These are phyloP conservation scores for Crossoptilon crossoptilon DNA, from an alignment of 2,797 vertebrate species.

Conservation along the genomic window DNA sequence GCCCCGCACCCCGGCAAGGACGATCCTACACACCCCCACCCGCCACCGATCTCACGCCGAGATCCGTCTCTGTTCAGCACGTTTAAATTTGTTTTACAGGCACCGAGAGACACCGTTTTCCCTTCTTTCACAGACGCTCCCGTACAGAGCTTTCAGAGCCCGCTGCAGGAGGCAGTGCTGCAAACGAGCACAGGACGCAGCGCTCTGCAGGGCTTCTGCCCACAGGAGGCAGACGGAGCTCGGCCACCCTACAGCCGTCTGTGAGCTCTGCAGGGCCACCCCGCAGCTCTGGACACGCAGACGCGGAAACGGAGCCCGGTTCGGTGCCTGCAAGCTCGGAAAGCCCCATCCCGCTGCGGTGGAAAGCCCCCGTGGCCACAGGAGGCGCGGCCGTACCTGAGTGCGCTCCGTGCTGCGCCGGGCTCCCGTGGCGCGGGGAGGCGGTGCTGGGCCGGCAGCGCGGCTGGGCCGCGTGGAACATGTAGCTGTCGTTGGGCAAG, in stretches of 20 bases:
- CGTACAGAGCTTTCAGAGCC: neutral
- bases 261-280: neutral
- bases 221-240: neutral
- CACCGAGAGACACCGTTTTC: conserved; percentile 16
- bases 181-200: neutral
- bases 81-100: conserved; percentile 26
- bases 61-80: conserved; percentile 1
- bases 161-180: neutral
- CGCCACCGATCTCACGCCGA: neutral
- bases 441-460: conserved; percentile 60
- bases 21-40: neutral
- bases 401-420: conserved; percentile 79
- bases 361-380: rapidly evolving
- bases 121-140: neutral
- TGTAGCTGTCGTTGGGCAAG: conserved; percentile 97
- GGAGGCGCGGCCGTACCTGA: conserved; percentile 81
- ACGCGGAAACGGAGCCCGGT: neutral
- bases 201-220: neutral
- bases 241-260: neutral
- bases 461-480: conserved; percentile 83
- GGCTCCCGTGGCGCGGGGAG: conserved; percentile 63
- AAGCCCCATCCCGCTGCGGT: neutral
- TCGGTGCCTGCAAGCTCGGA: neutral
- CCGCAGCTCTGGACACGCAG: neutral
- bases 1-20: neutral